A percentile compares a stretch with the other conserved stretches of the same genome.
These are phyloP conservation scores for Hipparchia semele DNA, from an alignment of 2,888 invertebrate genomes.

Conservation along the genomic window DNA sequence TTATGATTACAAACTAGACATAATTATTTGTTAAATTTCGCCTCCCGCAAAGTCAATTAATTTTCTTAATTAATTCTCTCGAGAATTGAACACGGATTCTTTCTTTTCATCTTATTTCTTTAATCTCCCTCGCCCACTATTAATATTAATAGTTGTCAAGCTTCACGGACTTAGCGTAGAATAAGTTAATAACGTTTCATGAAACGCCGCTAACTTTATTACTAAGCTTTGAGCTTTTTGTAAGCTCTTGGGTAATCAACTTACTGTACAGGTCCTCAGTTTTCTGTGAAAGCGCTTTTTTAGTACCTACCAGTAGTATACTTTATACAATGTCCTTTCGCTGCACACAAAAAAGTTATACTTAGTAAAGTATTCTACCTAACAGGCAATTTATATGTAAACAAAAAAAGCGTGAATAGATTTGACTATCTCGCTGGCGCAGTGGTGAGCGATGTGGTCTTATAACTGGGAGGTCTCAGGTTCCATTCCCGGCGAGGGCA, in stretches of 20 bases:
- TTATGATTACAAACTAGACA: no score
- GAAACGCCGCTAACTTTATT: slow-evolving; percentile 22
- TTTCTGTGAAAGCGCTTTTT: slow-evolving; percentile 20
- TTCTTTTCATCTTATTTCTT: slow-evolving; percentile 4
- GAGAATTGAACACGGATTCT: not conserved
- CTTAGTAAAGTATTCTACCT: no score
- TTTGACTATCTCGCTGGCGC: no score
- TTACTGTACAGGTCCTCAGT: slow-evolving; percentile 18
- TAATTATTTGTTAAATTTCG: no score
- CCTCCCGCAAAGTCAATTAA: not conserved
- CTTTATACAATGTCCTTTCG: not conserved
- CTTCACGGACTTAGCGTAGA: slow-evolving; percentile 10
- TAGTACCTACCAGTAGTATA: not conserved
- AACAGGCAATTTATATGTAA: no score
- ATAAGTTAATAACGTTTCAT: slow-evolving; percentile 23
- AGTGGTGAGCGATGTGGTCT: no score
- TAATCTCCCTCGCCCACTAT: not conserved
- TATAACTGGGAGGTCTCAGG: no score
- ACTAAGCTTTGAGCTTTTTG: slow-evolving; percentile 24
- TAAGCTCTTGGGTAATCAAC: slow-evolving; percentile 23
- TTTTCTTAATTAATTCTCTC: slow-evolving; percentile 1
- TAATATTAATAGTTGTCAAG: slow-evolving; percentile 20
- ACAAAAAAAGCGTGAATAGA: no score
- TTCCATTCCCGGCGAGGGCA: no score
- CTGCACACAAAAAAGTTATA: no score